phyloP scores from a whole-genome alignment of 2,113 vertebrate genomes.

The Falcunculus frontatus region DNA sequence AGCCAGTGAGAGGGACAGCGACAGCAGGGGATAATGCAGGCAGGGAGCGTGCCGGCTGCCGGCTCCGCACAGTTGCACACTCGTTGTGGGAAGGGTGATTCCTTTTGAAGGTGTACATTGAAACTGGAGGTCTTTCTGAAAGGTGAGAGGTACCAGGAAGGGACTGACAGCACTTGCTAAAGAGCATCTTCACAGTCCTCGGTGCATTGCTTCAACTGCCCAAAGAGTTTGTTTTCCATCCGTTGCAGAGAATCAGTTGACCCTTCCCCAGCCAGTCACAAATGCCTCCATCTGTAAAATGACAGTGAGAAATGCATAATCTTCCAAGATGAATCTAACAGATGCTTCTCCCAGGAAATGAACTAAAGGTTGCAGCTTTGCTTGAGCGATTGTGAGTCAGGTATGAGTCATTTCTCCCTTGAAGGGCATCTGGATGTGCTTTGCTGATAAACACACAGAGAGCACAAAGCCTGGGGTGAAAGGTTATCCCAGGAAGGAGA shows the following conservation, averaged over 20 bases:
- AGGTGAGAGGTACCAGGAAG: background rate
- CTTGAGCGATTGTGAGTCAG: conserved; percentile 65
- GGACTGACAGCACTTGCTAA: background rate
- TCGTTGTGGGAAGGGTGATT: background rate
- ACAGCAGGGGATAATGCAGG: background rate
- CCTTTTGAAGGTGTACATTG: accelerated
- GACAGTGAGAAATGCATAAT: conserved; percentile 59
- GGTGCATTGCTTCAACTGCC: accelerated
- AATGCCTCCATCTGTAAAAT: conserved; percentile 46
- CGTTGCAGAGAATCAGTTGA: background rate
- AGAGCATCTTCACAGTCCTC: background rate
- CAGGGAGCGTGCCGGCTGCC: background rate
- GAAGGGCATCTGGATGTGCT: conserved; percentile 62
- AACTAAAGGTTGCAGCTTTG: conserved; percentile 66
- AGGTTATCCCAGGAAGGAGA: conserved; percentile 51
- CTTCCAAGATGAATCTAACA: conserved; percentile 53
- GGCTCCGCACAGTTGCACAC: accelerated
- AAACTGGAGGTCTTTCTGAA: background rate
- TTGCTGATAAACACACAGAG: conserved; percentile 60
- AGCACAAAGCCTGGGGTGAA: conserved; percentile 55
- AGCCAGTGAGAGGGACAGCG: accelerated
- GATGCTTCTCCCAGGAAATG: conserved; percentile 70
- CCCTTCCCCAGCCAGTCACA: conserved; percentile 23
- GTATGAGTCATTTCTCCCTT: conserved; percentile 68
- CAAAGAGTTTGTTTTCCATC: background rate